phyloP scores from a whole-genome alignment of 1,140 invertebrate species.

The Hetaerina americana region DNA sequence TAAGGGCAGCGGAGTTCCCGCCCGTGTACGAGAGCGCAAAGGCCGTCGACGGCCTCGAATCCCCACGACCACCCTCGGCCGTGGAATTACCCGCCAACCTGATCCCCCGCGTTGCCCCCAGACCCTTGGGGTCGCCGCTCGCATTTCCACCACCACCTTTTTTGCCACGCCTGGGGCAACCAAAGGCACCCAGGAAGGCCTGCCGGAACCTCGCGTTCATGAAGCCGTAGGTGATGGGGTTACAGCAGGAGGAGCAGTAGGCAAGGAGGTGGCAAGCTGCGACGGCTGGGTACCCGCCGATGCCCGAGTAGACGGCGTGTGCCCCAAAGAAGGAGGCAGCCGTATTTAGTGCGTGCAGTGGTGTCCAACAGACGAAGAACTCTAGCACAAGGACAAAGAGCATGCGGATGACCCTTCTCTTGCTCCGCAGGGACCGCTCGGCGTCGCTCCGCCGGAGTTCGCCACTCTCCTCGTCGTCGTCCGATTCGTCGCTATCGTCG shows the following conservation, averaged over 20 bases:
- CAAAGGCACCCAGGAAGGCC: constrained; percentile 42
- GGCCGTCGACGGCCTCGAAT: neutral
- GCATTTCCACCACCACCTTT: neutral
- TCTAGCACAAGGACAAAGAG: constrained; percentile 55
- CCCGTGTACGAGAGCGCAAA: neutral
- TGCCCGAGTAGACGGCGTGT: constrained; percentile 31
- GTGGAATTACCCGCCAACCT: neutral
- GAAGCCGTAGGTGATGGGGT: constrained; percentile 65
- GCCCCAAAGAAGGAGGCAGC: constrained; percentile 40
- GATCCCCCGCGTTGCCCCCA: neutral
- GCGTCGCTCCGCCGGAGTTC: constrained; percentile 35
- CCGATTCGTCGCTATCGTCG: constrained; percentile 13
- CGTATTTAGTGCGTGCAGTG: constrained; percentile 52
- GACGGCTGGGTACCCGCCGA: constrained; percentile 40
- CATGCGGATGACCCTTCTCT: constrained; percentile 48
- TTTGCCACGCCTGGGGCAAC: constrained; percentile 24
- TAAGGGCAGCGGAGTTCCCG: neutral
- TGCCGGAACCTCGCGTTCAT: constrained; percentile 56
- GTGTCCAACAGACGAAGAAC: constrained; percentile 67
- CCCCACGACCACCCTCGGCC: neutral
- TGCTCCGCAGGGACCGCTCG: constrained; percentile 36
- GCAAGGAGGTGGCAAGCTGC: constrained; percentile 46
- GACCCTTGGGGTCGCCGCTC: neutral
- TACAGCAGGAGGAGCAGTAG: constrained; percentile 54
- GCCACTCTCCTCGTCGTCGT: neutral